A percentile compares a stretch with the other conserved stretches of the same genome.
Conservation (phyloP, 2,888 invertebrate species). For the Dione vanillae region DNA sequence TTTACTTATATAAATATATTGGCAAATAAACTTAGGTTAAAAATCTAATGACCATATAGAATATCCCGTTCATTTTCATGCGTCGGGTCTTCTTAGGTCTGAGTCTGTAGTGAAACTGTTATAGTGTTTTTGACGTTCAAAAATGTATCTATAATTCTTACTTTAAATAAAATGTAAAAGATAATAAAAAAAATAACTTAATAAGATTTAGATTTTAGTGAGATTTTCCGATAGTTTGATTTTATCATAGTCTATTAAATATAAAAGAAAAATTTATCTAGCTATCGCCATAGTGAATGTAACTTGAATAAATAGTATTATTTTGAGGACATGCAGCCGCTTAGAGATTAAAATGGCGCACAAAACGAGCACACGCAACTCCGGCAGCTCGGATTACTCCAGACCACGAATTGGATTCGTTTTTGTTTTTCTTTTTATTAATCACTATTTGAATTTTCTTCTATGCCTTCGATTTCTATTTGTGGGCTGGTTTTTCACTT, state of each 20-base stretch:
- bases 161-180: too few relatives aligned
- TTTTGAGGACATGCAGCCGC: background rate
- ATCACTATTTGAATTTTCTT: conserved; percentile 44
- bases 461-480: conserved; percentile 2
- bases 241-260: background rate
- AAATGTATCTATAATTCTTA: too few relatives aligned
- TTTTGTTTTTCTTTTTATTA: conserved; percentile 41
- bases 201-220: too few relatives aligned
- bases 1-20: too few relatives aligned
- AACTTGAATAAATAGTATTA: conserved; percentile 8
- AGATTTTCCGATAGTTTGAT: too few relatives aligned
- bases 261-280: background rate
- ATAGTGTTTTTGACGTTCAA: too few relatives aligned
- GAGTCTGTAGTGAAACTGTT: too few relatives aligned
- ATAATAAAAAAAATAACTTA: too few relatives aligned
- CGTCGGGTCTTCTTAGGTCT: too few relatives aligned
- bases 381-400: conserved; percentile 32
- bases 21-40: too few relatives aligned
- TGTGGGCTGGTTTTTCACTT: conserved; percentile 17
- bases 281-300: background rate
- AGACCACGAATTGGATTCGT: conserved; percentile 46
- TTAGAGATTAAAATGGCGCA: conserved; percentile 12
- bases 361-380: conserved; percentile 25
- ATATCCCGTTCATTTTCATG: too few relatives aligned
- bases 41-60: too few relatives aligned